Evolutionary conservation across 2,797 vertebrate species (phyloP).

Genomic region (Micropoecilia bifurca): DNA sequence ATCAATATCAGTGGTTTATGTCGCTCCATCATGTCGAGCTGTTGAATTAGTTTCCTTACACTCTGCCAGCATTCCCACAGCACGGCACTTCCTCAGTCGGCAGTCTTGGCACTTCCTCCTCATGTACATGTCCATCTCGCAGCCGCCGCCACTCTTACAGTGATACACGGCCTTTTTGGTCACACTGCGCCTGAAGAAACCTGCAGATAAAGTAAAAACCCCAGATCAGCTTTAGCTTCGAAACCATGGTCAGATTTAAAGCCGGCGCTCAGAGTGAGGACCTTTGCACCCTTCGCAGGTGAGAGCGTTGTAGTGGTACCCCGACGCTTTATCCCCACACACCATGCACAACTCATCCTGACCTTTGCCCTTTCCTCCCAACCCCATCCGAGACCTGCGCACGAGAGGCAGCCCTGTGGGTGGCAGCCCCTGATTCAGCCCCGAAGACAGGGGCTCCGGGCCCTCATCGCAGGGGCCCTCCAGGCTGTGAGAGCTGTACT

Average conservation of each 20-base stretch:
- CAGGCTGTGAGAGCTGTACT: constrained; percentile 80
- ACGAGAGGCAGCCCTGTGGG: constrained; percentile 72
- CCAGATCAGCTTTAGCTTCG: neutral
- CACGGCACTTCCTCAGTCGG: constrained; percentile 92
- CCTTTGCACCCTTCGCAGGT: constrained; percentile 98
- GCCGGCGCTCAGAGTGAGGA: constrained; percentile 44
- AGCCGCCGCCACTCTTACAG: constrained; percentile 92
- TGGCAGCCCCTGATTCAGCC: constrained; percentile 54
- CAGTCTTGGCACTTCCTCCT: constrained; percentile 95
- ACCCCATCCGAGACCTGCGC: constrained; percentile 81
- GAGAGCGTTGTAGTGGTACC: constrained; percentile 95
- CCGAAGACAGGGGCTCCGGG: constrained; percentile 74
- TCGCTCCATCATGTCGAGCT: neutral
- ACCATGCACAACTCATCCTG: constrained; percentile 95
- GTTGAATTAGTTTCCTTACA: constrained; percentile 78
- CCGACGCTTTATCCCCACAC: constrained; percentile 94
- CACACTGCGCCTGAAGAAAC: constrained; percentile 92
- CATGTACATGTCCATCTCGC: constrained; percentile 99
- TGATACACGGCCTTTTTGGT: constrained; percentile 93
- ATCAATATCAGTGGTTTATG: too few species aligned
- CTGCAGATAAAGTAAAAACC: constrained; percentile 59
- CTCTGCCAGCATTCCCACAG: constrained; percentile 94
- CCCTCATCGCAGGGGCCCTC: constrained; percentile 78
- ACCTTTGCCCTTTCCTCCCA: constrained; percentile 81
- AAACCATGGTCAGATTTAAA: neutral